A percentile compares a stretch with the other conserved stretches of the same genome.
Evolutionary conservation across 1,140 invertebrate species (phyloP).

Genomic region (Notospermus geniculatus): DNA sequence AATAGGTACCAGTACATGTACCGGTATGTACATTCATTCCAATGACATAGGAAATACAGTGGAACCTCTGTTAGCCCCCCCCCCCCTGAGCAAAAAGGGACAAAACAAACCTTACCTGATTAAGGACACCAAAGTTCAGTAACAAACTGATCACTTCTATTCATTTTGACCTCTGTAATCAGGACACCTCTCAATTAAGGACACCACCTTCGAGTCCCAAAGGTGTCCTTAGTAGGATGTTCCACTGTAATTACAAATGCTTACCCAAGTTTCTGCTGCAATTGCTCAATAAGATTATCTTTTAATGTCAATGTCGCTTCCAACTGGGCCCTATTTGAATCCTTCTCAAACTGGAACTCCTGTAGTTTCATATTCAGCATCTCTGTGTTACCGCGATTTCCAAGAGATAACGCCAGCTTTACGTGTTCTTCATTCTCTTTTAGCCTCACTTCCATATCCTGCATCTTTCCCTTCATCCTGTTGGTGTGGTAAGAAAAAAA

Average conservation of each 20-base stretch:
- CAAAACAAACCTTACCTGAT: too few species aligned
- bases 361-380: conserved; percentile 5
- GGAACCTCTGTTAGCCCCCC: too few species aligned
- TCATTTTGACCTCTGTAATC: too few species aligned
- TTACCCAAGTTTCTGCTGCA: conserved; percentile 10
- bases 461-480: conserved; percentile 1
- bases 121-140: too few species aligned
- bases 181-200: too few species aligned
- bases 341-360: conserved; percentile 13
- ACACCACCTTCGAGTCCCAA: too few species aligned
- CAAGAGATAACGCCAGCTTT: not conserved
- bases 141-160: too few species aligned
- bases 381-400: not conserved
- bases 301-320: not conserved
- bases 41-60: too few species aligned
- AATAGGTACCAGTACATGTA: not conserved
- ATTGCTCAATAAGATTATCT: conserved; percentile 6
- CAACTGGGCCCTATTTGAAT: not conserved
- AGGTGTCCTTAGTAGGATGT: not conserved
- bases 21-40: too few species aligned
- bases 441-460: conserved; percentile 1
- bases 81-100: too few species aligned
- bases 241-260: not conserved
- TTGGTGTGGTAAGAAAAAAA: conserved; percentile 5
- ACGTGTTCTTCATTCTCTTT: not conserved